Conservation (phyloP, 2,888 invertebrate species). For the Nomada goodeniana region DNA sequence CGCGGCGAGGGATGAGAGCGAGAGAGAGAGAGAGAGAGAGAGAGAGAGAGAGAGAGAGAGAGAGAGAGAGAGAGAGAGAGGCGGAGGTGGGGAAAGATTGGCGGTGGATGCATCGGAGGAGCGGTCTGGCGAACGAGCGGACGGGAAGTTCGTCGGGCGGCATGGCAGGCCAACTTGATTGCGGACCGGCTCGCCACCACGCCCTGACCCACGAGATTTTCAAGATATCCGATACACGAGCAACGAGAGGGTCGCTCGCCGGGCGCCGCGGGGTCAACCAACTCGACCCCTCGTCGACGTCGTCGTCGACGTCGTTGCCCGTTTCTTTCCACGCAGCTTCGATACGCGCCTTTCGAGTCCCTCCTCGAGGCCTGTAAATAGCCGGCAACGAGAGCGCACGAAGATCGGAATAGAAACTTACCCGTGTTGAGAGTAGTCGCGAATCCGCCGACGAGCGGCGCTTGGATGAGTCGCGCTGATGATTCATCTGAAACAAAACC, state of each 20-base stretch:
- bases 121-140: not conserved
- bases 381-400: slow-evolving; percentile 1
- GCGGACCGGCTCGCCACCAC: slow-evolving; percentile 62
- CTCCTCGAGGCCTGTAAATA: slow-evolving; percentile 43
- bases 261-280: slow-evolving; percentile 64
- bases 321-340: slow-evolving; percentile 17
- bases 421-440: slow-evolving; percentile 39
- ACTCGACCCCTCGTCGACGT: slow-evolving; percentile 61
- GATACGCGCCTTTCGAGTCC: slow-evolving; percentile 42
- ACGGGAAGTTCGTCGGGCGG: slow-evolving; percentile 26
- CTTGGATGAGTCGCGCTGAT: slow-evolving; percentile 44
- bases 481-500: slow-evolving; percentile 65
- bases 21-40: too few relatives aligned
- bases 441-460: slow-evolving; percentile 38
- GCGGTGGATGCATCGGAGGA: slow-evolving; percentile 23
- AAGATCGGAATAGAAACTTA: slow-evolving; percentile 57
- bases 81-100: not conserved
- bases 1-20: not conserved
- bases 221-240: slow-evolving; percentile 70
- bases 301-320: not conserved
- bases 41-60: too few relatives aligned
- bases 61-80: not conserved
- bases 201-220: slow-evolving; percentile 74
- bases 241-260: slow-evolving; percentile 52
- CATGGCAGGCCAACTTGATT: slow-evolving; percentile 59